phyloP scores from a whole-genome alignment of 1,140 invertebrate species.

The Platyscapa corneri region DNA sequence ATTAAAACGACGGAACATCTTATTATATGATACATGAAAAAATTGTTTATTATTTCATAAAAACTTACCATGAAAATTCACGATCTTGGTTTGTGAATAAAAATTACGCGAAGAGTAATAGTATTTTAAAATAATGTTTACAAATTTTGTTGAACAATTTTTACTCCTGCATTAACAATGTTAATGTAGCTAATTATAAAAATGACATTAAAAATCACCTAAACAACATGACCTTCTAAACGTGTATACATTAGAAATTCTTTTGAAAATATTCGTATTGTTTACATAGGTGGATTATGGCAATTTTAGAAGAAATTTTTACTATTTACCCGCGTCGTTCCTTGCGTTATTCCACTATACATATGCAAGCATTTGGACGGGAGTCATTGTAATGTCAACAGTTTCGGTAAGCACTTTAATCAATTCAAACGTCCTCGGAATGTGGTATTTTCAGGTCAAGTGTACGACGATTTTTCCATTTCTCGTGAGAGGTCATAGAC shows the following conservation, averaged over 20 bases:
- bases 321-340: neutral
- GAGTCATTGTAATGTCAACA: neutral
- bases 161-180: too few relatives aligned
- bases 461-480: constrained; percentile 6
- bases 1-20: too few relatives aligned
- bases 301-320: neutral
- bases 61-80: too few relatives aligned
- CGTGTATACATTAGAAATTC: neutral
- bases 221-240: too few relatives aligned
- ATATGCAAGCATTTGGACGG: neutral
- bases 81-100: too few relatives aligned
- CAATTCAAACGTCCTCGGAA: neutral
- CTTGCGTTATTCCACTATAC: neutral
- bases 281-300: neutral
- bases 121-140: too few relatives aligned
- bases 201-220: too few relatives aligned
- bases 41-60: too few relatives aligned
- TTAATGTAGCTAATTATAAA: too few relatives aligned
- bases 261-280: neutral
- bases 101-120: too few relatives aligned
- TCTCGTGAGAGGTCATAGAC: neutral
- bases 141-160: too few relatives aligned
- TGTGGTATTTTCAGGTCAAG: neutral
- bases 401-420: neutral
- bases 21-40: too few relatives aligned